Evolutionary conservation across 2,888 invertebrate genomes (phyloP).

Genomic region (Lamellibrachia satsuma): DNA sequence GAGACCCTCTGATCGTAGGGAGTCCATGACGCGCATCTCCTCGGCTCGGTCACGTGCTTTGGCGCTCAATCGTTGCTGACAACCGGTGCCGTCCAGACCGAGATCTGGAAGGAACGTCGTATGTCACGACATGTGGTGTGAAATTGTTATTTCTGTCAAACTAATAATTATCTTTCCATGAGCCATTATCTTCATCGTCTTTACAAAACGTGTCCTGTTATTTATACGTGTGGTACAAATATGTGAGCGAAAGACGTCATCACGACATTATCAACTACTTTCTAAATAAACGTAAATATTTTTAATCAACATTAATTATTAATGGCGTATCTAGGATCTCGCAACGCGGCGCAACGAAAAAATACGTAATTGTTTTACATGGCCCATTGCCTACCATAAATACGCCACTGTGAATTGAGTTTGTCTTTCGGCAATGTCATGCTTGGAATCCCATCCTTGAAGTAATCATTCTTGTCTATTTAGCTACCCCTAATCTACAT

Average conservation of each 20-base stretch:
- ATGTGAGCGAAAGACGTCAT: not conserved
- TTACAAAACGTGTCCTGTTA: not conserved
- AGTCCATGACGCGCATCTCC: conserved; percentile 60
- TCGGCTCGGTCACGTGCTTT: conserved; percentile 61
- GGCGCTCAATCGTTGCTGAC: conserved; percentile 53
- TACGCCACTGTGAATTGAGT: too few relatives aligned
- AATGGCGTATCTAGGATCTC: too few relatives aligned
- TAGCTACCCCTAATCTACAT: too few relatives aligned
- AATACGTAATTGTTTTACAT: too few relatives aligned
- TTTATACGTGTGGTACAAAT: not conserved
- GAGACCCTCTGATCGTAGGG: conserved; percentile 64
- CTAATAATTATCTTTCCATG: not conserved
- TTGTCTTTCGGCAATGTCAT: too few relatives aligned
- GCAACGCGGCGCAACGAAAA: too few relatives aligned
- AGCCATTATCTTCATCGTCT: not conserved
- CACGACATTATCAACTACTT: not conserved
- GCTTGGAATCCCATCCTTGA: too few relatives aligned
- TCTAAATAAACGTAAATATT: not conserved
- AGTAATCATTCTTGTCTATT: too few relatives aligned
- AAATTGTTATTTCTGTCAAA: not conserved
- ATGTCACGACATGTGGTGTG: not conserved
- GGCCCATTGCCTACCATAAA: too few relatives aligned
- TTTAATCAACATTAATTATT: not conserved
- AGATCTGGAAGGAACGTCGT: conserved; percentile 50
- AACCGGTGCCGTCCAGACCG: conserved; percentile 57